These are phyloP conservation scores for Pangasius mekongensis DNA, from an alignment of 2,797 vertebrate genomes.

Conservation along the genomic window DNA sequence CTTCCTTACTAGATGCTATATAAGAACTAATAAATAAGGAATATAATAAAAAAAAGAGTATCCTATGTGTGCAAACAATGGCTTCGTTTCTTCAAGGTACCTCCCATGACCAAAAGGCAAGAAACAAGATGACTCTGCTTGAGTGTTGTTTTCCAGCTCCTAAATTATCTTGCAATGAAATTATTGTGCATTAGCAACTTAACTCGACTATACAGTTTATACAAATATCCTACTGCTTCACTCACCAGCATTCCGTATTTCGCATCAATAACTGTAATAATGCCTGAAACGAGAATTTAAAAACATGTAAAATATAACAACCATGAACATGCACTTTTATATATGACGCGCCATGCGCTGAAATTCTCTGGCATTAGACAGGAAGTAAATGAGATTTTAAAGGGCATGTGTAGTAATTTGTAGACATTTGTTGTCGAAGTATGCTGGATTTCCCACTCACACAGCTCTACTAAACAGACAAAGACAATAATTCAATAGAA, in stretches of 20 bases:
- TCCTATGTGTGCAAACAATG: background rate
- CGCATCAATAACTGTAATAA: constrained; percentile 92
- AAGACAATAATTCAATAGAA: background rate
- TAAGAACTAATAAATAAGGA: background rate
- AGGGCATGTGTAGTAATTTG: background rate
- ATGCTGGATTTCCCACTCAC: background rate
- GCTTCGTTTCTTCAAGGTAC: background rate
- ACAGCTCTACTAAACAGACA: background rate
- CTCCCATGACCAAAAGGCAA: background rate
- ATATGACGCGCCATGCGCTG: background rate
- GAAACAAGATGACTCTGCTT: background rate
- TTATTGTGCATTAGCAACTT: background rate
- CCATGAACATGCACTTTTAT: background rate
- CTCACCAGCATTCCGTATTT: constrained; percentile 91
- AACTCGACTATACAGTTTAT: no score
- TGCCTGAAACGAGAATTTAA: constrained; percentile 77
- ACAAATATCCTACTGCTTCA: constrained; percentile 4
- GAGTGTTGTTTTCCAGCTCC: background rate
- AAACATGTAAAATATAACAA: background rate
- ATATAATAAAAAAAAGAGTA: background rate
- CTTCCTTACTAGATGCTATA: background rate
- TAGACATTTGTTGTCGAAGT: background rate
- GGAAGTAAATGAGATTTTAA: background rate
- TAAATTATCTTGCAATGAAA: background rate
- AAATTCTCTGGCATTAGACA: no score